Evolutionary conservation across 37 sponge, comb jelly and placozoan species (phyloP).

Genomic region (Ianthella basta): DNA sequence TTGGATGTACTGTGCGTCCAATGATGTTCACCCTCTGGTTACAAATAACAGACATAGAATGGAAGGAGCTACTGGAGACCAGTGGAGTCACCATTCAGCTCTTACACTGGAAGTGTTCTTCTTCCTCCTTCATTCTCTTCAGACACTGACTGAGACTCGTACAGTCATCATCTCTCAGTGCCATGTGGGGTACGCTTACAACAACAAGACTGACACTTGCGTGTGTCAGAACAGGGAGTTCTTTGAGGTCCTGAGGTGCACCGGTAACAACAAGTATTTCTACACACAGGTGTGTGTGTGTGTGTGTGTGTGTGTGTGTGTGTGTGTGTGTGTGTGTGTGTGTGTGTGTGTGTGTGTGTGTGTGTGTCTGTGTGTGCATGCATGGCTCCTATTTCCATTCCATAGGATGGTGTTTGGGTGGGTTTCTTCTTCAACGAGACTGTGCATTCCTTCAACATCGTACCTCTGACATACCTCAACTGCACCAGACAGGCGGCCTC

Average conservation of each 20-base stretch:
- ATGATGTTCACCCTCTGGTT: too few species aligned
- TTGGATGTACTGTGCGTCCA: too few species aligned
- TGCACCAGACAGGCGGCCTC: background rate
- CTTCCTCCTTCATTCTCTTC: background rate
- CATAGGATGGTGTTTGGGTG: slow-evolving; percentile 10
- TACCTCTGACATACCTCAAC: background rate
- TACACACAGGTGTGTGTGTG: slow-evolving; percentile 6
- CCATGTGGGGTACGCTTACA: background rate
- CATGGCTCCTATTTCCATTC: background rate
- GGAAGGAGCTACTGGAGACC: too few species aligned
- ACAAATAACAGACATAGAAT: too few species aligned
- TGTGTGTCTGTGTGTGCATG: too few species aligned
- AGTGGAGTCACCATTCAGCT: too few species aligned
- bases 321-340: too few species aligned
- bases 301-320: too few species aligned
- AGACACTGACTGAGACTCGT: background rate
- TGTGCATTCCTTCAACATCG: background rate
- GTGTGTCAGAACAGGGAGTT: background rate
- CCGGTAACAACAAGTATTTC: slow-evolving; percentile 9
- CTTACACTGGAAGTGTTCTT: too few species aligned
- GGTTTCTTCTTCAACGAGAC: slow-evolving; percentile 5
- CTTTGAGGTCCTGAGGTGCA: slow-evolving; percentile 12
- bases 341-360: too few species aligned
- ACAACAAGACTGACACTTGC: background rate
- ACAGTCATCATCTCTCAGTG: background rate